These are phyloP conservation scores for Anthophora plumipes DNA, from an alignment of 2,888 invertebrate genomes.

Conservation along the genomic window DNA sequence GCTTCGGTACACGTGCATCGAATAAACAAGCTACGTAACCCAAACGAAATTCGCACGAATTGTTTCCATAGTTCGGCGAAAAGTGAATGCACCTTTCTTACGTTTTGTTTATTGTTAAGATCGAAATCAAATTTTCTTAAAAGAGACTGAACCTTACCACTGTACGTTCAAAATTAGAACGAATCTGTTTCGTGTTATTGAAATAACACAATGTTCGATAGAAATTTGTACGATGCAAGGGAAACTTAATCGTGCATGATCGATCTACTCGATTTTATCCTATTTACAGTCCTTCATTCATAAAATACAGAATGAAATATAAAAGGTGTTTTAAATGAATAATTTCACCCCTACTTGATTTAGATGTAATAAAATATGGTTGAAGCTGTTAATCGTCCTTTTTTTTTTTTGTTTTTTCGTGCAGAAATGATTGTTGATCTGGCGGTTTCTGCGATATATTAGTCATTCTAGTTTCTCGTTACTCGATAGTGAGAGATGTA, in stretches of 20 bases:
- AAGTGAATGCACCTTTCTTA: conserved; percentile 58
- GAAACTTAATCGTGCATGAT: neutral
- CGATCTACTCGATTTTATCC: neutral
- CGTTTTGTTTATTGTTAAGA: conserved; percentile 58
- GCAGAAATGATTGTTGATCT: conserved; percentile 21
- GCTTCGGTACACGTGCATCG: conserved; percentile 63
- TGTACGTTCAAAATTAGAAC: neutral
- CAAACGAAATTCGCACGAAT: conserved; percentile 61
- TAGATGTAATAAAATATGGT: neutral
- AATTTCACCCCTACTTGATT: too few relatives aligned
- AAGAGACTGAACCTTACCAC: neutral
- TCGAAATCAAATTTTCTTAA: conserved; percentile 7
- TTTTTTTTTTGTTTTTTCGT: conserved; percentile 8
- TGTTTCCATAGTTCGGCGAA: conserved; percentile 59
- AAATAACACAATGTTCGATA: neutral
- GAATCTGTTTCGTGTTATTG: neutral
- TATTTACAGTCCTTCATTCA: neutral
- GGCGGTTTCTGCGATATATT: conserved; percentile 36
- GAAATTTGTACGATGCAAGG: neutral
- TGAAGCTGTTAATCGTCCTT: neutral
- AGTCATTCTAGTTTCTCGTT: conserved; percentile 32
- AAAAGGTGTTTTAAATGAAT: neutral
- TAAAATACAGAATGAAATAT: neutral
- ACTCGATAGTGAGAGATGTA: conserved; percentile 36
- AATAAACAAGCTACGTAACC: conserved; percentile 64